phyloP scores from a whole-genome alignment of 2,797 vertebrate genomes.

The Poecilia wingei region DNA sequence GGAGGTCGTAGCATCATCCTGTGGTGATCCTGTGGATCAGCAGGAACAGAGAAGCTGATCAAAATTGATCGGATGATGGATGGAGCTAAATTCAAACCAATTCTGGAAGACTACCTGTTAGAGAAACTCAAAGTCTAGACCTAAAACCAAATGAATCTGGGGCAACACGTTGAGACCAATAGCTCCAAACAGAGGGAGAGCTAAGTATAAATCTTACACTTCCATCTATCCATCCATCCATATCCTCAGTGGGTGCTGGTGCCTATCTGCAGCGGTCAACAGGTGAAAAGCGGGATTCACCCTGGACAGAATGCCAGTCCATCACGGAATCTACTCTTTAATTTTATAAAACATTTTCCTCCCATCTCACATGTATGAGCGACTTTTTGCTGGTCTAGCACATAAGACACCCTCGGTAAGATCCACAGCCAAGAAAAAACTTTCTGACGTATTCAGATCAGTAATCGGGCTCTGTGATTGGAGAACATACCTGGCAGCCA shows the following conservation, averaged over 20 bases:
- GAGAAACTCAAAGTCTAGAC: neutral
- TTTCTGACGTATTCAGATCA: neutral
- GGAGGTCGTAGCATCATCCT: neutral
- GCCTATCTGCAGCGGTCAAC: no score
- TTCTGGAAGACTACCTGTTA: neutral
- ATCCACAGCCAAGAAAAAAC: neutral
- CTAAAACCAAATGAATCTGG: neutral
- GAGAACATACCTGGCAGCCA: conserved; percentile 18
- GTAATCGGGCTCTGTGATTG: neutral
- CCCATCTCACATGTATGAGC: neutral
- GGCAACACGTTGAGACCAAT: neutral
- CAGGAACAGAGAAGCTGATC: neutral
- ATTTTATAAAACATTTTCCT: neutral
- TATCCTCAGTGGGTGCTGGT: no score
- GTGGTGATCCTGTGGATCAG: neutral
- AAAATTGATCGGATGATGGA: neutral
- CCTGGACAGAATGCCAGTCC: no score
- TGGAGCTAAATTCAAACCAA: neutral
- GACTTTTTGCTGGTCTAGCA: neutral
- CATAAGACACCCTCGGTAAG: neutral
- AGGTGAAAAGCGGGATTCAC: no score
- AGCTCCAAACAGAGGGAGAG: neutral
- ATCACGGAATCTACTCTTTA: no score
- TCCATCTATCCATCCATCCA: no score
- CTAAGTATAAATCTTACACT: neutral